Base-by-base conservation (phyloP, 2,113 vertebrate genomes). In the Cynoglossus semilaevis region DNA sequence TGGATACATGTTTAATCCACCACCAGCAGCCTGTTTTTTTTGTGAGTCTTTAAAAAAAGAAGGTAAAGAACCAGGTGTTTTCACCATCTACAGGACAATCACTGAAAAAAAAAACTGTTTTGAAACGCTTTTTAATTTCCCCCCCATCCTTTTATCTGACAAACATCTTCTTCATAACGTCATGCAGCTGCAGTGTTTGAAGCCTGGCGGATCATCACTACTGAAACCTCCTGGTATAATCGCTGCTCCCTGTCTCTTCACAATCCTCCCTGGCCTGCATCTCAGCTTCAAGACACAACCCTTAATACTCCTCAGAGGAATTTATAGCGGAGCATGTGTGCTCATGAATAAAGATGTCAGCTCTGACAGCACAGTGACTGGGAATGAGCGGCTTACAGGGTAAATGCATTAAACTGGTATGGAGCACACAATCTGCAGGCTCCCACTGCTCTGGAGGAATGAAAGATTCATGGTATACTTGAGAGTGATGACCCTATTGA, bases 261-360 rank as follows among this genome's bases (percentile, higher is more conserved):
- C 79, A 80, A 63, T 80, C 74, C 73, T 67, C 67, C 68, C 70
- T 46, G 49, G 71, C 75, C 72, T 79, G 76, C 74, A 63, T 73
- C 59, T 19, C 45, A 7, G 70, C 72, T 80, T 76, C 65, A 70
- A 83, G 77, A 87, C 74, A 70, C 79, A 81, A 77, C 68, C 82
- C 77, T 67, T 84, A 86, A 84, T 84, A 72, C 84, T 86, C 64
- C 83, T 85, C 72, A 61, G 77, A 86, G 79, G 79, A 82, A 76
- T 84, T 79, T 79, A 68, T 65, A 72, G 71, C 56, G 73, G 22
- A 81, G 77, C 59, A 13, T 41, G 72, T 70, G 69, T 65, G 76
- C 87, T 90, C 83, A 88, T 88, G 85, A 90, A 90, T 88, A 88
- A 85, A 90, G 82, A 86, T 86, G 84, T 75, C 80, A 80, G 54